phyloP scores from a whole-genome alignment of 2,797 vertebrate genomes.

The Sebastes iracundus region DNA sequence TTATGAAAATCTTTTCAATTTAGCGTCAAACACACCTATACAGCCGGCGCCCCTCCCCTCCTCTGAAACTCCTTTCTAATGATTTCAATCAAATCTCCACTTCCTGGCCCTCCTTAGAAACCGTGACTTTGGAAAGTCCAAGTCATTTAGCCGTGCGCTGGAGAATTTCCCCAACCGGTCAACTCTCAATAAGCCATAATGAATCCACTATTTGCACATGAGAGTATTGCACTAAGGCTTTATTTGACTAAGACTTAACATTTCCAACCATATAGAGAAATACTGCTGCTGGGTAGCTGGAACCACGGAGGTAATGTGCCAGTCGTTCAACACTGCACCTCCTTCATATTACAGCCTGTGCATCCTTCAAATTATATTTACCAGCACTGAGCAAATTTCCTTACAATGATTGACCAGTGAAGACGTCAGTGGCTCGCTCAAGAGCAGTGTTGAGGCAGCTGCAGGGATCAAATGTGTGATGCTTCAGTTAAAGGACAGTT shows the following conservation, averaged over 20 bases:
- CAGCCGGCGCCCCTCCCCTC: neutral
- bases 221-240: slow-evolving; percentile 57
- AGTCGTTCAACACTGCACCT: neutral
- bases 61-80: slow-evolving; percentile 51
- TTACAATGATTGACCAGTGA: slow-evolving; percentile 7
- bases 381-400: slow-evolving; percentile 9
- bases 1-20: slow-evolving; percentile 63
- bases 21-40: slow-evolving; percentile 54
- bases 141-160: slow-evolving; percentile 53
- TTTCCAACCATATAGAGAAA: slow-evolving; percentile 56
- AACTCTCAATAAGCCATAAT: slow-evolving; percentile 63
- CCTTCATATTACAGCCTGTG: neutral
- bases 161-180: slow-evolving; percentile 51
- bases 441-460: slow-evolving; percentile 17
- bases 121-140: slow-evolving; percentile 69
- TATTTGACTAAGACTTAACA: slow-evolving; percentile 66
- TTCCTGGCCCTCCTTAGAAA: slow-evolving; percentile 34
- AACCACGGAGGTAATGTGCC: slow-evolving; percentile 18
- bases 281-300: slow-evolving; percentile 17
- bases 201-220: slow-evolving; percentile 67
- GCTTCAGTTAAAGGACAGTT: slow-evolving; percentile 21
- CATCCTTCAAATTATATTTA: slow-evolving; percentile 28
- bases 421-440: slow-evolving; percentile 10
- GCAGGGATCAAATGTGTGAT: slow-evolving; percentile 27
- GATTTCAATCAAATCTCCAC: slow-evolving; percentile 53